phyloP scores from a whole-genome alignment of 2,888 invertebrate genomes.

The Rhodophaea formosa region DNA sequence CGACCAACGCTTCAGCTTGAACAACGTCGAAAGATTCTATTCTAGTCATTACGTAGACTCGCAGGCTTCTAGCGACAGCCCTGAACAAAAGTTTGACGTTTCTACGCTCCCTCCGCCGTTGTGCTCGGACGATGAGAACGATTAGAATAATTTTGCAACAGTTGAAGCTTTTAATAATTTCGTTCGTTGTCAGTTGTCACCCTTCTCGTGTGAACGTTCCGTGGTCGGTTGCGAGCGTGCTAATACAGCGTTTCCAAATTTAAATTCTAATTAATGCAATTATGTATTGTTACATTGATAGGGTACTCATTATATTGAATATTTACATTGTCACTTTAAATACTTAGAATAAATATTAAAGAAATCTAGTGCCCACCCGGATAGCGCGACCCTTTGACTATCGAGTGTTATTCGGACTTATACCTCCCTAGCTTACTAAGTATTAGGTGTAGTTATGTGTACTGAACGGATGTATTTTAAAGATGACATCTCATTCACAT shows the following conservation, averaged over 20 bases:
- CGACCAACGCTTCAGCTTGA: constrained; percentile 74
- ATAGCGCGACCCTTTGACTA: constrained; percentile 59
- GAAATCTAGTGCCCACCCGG: constrained; percentile 62
- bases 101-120: constrained; percentile 89
- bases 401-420: constrained; percentile 56
- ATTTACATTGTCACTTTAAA: constrained; percentile 63
- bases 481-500: constrained; percentile 28
- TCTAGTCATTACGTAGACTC: constrained; percentile 80
- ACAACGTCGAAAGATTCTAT: constrained; percentile 74
- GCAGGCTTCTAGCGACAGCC: constrained; percentile 84
- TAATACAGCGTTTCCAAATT: constrained; percentile 52
- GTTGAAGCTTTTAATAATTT: constrained; percentile 34
- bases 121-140: constrained; percentile 87
- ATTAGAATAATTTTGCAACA: constrained; percentile 46
- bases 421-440: constrained; percentile 56
- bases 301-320: constrained; percentile 62
- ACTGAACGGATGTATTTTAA: constrained; percentile 39
- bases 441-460: constrained; percentile 63
- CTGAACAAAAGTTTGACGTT: constrained; percentile 88
- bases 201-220: constrained; percentile 44
- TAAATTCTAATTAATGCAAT: constrained; percentile 60
- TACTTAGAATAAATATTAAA: constrained; percentile 61
- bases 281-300: constrained; percentile 59
- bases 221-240: constrained; percentile 44
- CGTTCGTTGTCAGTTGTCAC: constrained; percentile 45